Percentiles rank a stretch among this genome's conserved stretches.
These are phyloP conservation scores for Colistium nudipinnis DNA, from an alignment of 2,113 vertebrate species.

Conservation along the genomic window DNA sequence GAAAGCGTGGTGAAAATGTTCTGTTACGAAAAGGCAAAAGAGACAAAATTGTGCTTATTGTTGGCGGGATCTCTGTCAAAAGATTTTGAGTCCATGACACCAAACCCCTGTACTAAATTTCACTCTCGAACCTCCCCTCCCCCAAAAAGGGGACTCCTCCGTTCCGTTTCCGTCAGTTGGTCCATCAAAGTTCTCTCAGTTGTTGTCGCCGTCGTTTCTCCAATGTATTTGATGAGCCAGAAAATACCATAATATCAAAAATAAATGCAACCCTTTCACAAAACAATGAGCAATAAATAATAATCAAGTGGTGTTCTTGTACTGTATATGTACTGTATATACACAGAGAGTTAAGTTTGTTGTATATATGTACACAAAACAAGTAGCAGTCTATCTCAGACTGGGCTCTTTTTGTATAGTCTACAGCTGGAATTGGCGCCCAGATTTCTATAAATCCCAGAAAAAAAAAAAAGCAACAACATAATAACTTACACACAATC, in stretches of 20 bases:
- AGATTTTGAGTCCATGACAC: conserved; percentile 20
- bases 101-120: conserved; percentile 37
- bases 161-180: conserved; percentile 66
- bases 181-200: conserved; percentile 66
- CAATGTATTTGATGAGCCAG: conserved; percentile 72
- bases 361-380: conserved; percentile 79
- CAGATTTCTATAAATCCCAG: conserved; percentile 59
- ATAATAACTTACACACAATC: conserved; percentile 77
- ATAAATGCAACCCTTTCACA: conserved; percentile 85
- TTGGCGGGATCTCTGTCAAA: conserved; percentile 48
- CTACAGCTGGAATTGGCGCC: conserved; percentile 65
- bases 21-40: conserved; percentile 42
- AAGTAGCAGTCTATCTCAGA: conserved; percentile 66
- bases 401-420: conserved; percentile 65
- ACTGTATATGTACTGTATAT: conserved; percentile 82
- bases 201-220: conserved; percentile 59
- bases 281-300: conserved; percentile 85
- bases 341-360: conserved; percentile 77
- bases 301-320: conserved; percentile 79
- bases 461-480: conserved; percentile 40
- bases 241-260: conserved; percentile 82
- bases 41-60: conserved; percentile 76
- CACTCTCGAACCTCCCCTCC: conserved; percentile 27
- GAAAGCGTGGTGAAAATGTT: conserved; percentile 30
- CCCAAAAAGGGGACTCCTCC: conserved; percentile 35